Percentiles rank a stretch among this genome's conserved stretches.
phyloP scores from a whole-genome alignment of 1,140 invertebrate species.

The Wiebesia pumilae region DNA sequence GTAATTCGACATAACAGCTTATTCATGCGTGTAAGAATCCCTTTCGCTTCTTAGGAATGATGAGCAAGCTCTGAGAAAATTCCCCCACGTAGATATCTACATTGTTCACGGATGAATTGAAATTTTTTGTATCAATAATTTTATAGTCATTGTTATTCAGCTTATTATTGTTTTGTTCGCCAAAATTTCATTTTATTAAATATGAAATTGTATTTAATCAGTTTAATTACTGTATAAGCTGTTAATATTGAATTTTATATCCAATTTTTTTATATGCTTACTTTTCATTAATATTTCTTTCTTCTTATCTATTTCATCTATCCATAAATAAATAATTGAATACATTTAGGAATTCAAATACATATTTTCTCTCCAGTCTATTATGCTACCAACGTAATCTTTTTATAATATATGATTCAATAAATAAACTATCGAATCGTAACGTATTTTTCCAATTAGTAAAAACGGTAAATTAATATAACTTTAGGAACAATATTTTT shows the following conservation, averaged over 20 bases:
- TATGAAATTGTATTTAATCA: neutral
- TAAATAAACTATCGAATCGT: too few relatives aligned
- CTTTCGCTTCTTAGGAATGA: conserved; percentile 25
- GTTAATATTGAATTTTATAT: neutral
- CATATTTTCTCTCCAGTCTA: too few relatives aligned
- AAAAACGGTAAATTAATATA: too few relatives aligned
- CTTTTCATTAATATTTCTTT: neutral
- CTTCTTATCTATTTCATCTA: too few relatives aligned
- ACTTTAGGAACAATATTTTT: too few relatives aligned
- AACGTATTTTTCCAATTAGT: too few relatives aligned
- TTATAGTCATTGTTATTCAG: neutral
- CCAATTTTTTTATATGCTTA: neutral
- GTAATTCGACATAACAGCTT: conserved; percentile 66
- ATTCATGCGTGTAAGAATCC: conserved; percentile 67
- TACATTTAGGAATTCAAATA: too few relatives aligned
- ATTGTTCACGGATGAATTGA: conserved; percentile 31
- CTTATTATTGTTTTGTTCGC: conserved; percentile 1
- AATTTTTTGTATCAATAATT: conserved; percentile 24
- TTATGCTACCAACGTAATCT: too few relatives aligned
- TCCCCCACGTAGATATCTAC: neutral
- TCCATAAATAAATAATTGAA: too few relatives aligned
- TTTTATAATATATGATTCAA: too few relatives aligned
- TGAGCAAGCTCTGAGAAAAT: neutral
- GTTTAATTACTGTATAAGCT: neutral
- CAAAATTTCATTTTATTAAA: neutral